Conservation (phyloP, 1,140 invertebrate species). For the Holotrichia oblita region DNA sequence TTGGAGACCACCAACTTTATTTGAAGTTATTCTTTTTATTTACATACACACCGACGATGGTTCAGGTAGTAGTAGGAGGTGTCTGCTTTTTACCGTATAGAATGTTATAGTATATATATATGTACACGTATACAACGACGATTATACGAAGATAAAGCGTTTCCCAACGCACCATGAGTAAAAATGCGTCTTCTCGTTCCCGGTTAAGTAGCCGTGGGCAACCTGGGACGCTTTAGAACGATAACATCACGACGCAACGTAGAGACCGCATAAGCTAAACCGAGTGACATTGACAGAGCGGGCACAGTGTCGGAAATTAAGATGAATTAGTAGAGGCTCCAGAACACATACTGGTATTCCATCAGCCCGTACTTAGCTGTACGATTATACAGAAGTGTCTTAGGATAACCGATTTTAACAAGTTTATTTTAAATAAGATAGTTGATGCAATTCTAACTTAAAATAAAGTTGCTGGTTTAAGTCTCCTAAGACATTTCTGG, state of each 20-base stretch:
- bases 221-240: conserved; percentile 34
- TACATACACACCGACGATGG: no score
- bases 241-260: conserved; percentile 38
- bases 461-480: no score
- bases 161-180: not conserved
- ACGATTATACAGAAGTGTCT: not conserved
- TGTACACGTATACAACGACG: no score
- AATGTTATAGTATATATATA: no score
- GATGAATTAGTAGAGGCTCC: conserved; percentile 47
- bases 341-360: not conserved
- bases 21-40: no score
- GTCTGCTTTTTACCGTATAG: no score
- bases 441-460: no score
- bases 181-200: not conserved
- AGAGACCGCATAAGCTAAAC: conserved; percentile 17
- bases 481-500: no score
- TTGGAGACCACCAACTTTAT: no score
- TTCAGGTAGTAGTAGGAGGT: no score
- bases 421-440: no score
- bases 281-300: conserved; percentile 49
- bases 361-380: not conserved
- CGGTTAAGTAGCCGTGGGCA: conserved; percentile 27
- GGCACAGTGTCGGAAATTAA: conserved; percentile 50
- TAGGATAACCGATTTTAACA: not conserved
- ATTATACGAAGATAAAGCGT: not conserved